Evolutionary conservation across 2,113 vertebrate genomes (phyloP), one percentile per base, ranked within the genome.

Genomic region (Danio rerio): DNA sequence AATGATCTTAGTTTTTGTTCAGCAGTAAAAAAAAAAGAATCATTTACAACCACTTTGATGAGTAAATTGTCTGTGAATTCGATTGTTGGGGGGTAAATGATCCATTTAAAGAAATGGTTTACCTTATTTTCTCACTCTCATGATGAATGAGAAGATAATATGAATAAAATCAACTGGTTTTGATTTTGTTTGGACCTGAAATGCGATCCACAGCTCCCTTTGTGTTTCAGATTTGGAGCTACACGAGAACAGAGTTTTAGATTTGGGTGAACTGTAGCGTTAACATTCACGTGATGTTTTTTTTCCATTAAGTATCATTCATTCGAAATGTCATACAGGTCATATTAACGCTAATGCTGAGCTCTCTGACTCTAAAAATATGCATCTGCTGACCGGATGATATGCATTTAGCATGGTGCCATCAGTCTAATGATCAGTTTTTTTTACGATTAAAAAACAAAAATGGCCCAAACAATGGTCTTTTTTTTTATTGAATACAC

Each of bases 401-500:
- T 59, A 16, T 40, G 50, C 31, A 20, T 7, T 59, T 45, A 12
- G 12, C 18, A 8, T 40, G 7, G 15, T 47, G 65, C 18, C 2
- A 20, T 47, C 50, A 16, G 69, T 70, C 42, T 82, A 82, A 82
- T 82, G 72, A 77, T 66, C 31, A 1, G 3, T 81, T 40, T 40
- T 79, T 70, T 77, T 47, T 15, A 69, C 43, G 2, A 31, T 43
- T 10, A 63, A 43, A 50, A 77, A 47, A 21, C 47, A 11, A 78
- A 42, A 78, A 68, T 55, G 52, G 31, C 50, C 13, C 20, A 43
- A 50, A 78, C 75, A 78, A 52, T 63, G 43, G 9, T 58, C 21
- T 63, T 50, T 31, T 50, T 31, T n/a, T 65, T 74, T 73, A 53
- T 53, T 71, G 50, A 86, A 83, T 72, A 47, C n/a, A 40, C 21